Conservation (phyloP, 2,113 vertebrate species). For the Gavia stellata region DNA sequence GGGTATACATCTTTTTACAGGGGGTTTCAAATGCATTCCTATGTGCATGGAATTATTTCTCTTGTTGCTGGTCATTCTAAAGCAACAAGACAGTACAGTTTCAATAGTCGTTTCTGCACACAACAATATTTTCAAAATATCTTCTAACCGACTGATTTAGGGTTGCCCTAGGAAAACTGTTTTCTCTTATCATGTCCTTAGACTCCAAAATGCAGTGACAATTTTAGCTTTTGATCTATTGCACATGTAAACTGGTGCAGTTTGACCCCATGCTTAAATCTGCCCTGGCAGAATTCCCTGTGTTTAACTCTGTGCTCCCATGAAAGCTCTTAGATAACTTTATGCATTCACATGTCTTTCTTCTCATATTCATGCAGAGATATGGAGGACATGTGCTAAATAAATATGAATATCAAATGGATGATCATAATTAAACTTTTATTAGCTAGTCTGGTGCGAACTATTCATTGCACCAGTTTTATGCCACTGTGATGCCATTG, state of each 20-base stretch:
- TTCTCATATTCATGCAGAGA: neutral
- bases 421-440: neutral
- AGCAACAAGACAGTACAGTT: neutral
- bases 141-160: neutral
- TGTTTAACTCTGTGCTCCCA: neutral
- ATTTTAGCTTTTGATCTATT: neutral
- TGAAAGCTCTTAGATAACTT: neutral
- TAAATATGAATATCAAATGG: neutral
- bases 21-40: neutral
- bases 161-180: neutral
- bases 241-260: neutral
- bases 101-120: neutral
- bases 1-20: neutral
- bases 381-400: neutral
- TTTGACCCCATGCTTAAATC: neutral
- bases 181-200: neutral
- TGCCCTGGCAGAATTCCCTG: neutral
- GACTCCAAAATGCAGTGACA: neutral
- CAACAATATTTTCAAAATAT: neutral
- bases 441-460: neutral
- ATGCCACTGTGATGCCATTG: neutral
- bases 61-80: neutral
- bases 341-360: neutral
- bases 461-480: neutral
- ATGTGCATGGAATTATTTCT: neutral